A percentile compares a stretch with the other conserved stretches of the same genome.
Conservation (phyloP, 1,140 invertebrate genomes). For the Hycleus cichorii region DNA sequence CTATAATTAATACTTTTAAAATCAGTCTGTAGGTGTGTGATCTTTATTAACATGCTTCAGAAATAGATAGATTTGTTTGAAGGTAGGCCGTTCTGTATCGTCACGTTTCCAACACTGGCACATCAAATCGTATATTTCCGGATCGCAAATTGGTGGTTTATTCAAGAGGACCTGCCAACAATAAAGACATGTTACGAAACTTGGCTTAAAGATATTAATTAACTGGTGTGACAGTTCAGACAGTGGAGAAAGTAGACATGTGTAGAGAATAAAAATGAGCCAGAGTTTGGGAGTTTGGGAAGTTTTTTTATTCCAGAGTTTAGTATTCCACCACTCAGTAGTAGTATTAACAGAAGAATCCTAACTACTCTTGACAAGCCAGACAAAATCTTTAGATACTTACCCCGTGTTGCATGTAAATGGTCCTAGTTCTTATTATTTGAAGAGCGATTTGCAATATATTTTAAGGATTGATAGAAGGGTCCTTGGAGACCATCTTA, state of each 20-base stretch:
- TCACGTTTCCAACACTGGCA: constrained; percentile 69
- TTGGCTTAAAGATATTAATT: not conserved
- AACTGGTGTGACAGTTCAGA: not conserved
- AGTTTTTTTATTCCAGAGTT: too few species aligned
- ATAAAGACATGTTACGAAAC: constrained; percentile 14
- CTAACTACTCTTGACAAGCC: too few species aligned
- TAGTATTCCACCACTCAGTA: too few species aligned
- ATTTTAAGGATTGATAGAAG: too few species aligned
- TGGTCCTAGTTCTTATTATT: too few species aligned
- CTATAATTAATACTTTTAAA: not conserved
- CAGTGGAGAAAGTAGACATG: not conserved
- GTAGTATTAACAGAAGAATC: too few species aligned
- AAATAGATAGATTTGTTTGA: constrained; percentile 70
- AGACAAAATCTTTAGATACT: too few species aligned
- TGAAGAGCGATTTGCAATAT: too few species aligned
- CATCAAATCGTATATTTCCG: constrained; percentile 71
- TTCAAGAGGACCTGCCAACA: constrained; percentile 52
- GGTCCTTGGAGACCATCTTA: too few species aligned
- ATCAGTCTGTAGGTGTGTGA: constrained; percentile 44
- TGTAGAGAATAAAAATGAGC: not conserved
- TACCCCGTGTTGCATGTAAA: too few species aligned
- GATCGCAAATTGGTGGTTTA: constrained; percentile 64
- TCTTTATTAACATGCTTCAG: constrained; percentile 53
- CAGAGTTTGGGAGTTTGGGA: too few species aligned
- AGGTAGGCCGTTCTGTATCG: constrained; percentile 59